Evolutionary conservation across 1,140 invertebrate genomes (phyloP).

Genomic region (Palaemon carinicauda): DNA sequence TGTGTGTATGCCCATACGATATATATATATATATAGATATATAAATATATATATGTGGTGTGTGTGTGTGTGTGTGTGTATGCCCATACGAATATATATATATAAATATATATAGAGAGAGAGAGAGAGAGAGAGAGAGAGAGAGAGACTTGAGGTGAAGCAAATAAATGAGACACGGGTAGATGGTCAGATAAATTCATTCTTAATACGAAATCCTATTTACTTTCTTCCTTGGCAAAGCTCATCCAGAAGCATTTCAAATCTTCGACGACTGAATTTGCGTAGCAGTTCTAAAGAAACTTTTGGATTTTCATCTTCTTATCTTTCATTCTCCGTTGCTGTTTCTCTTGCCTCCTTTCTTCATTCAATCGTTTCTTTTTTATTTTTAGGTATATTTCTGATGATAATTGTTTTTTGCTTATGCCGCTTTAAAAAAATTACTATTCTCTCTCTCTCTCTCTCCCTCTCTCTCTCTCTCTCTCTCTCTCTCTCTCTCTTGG

Average conservation of each 20-base stretch:
- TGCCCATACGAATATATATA: not conserved
- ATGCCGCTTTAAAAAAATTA: not conserved
- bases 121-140: not conserved
- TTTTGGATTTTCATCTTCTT: not conserved
- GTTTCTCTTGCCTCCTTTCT: not conserved
- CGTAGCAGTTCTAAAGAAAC: too few species aligned
- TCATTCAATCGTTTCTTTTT: not conserved
- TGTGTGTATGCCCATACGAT: not conserved
- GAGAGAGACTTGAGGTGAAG: not conserved
- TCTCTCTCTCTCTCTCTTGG: not conserved
- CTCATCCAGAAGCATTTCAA: too few species aligned
- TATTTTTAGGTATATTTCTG: too few species aligned
- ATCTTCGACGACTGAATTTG: too few species aligned
- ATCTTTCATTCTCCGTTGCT: not conserved
- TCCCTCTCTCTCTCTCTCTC: not conserved
- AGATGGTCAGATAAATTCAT: not conserved
- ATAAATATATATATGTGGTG: not conserved
- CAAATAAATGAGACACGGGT: not conserved
- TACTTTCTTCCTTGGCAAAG: too few species aligned
- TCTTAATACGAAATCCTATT: too few species aligned
- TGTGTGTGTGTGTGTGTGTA: constrained; percentile 10
- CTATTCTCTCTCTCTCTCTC: not conserved
- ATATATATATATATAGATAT: not conserved
- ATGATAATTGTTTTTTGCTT: not conserved
- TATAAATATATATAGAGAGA: not conserved